Evolutionary conservation across 2,113 vertebrate species (phyloP).

Genomic region (Odontesthes bonariensis): DNA sequence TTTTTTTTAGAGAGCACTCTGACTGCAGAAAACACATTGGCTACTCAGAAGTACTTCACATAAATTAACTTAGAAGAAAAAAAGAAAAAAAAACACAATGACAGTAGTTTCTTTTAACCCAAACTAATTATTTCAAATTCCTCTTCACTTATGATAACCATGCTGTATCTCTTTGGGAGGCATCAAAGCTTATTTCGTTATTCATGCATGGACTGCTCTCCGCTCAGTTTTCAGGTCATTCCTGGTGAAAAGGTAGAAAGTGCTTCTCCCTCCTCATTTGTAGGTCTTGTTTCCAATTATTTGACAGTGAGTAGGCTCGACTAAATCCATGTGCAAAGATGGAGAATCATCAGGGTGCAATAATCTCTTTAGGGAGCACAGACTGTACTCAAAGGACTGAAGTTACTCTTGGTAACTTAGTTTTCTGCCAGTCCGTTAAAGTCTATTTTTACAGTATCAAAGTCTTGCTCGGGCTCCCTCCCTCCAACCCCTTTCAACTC

Average conservation of each 20-base stretch:
- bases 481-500: constrained; percentile 29
- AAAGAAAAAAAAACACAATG: too few relatives aligned
- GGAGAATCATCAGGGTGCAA: not conserved
- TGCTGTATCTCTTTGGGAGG: too few relatives aligned
- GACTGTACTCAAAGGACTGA: not conserved
- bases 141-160: too few relatives aligned
- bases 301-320: not conserved
- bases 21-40: too few relatives aligned
- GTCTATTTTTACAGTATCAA: constrained; percentile 44
- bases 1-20: too few relatives aligned
- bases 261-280: not conserved
- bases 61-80: too few relatives aligned
- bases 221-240: not conserved
- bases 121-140: too few relatives aligned
- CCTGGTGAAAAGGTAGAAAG: too few relatives aligned
- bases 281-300: constrained; percentile 1
- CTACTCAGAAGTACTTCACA: too few relatives aligned
- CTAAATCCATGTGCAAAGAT: not conserved
- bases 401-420: constrained; percentile 25
- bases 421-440: constrained; percentile 29
- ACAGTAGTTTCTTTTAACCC: too few relatives aligned
- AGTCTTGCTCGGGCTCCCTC: constrained; percentile 10
- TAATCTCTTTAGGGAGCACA: constrained; percentile 20
- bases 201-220: too few relatives aligned
- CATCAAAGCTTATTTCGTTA: too few relatives aligned